Evolutionary conservation across 2,888 invertebrate species (phyloP).

Genomic region (Tridacna gigas): DNA sequence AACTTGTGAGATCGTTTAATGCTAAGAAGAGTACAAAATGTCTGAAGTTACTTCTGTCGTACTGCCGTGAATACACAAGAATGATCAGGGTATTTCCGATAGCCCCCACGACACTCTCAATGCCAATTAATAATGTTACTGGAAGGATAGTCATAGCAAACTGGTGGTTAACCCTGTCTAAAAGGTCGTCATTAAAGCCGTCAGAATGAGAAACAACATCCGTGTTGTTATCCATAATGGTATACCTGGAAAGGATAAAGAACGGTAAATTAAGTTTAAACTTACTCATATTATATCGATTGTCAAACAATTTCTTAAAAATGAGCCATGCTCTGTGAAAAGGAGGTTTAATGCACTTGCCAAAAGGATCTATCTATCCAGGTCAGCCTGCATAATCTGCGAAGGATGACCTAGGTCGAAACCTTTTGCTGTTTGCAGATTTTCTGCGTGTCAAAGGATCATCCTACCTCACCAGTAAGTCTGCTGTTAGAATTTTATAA

Average conservation of each 20-base stretch:
- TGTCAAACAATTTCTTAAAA: no score
- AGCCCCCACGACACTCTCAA: background rate
- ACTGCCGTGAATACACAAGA: background rate
- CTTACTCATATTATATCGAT: no score
- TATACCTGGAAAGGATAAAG: background rate
- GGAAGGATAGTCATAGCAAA: conserved; percentile 17
- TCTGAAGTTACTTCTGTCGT: conserved; percentile 18
- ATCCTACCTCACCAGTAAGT: no score
- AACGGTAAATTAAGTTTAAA: background rate
- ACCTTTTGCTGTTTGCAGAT: no score
- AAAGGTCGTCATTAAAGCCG: background rate
- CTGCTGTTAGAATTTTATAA: no score
- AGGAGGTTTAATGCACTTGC: no score
- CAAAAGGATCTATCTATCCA: no score
- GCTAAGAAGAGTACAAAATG: conserved; percentile 14
- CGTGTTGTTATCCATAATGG: background rate
- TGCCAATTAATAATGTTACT: conserved; percentile 3
- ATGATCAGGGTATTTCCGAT: conserved; percentile 6
- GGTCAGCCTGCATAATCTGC: no score
- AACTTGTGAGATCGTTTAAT: conserved; percentile 1
- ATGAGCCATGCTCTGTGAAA: no score
- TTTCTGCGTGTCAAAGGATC: no score
- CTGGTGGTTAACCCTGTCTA: conserved; percentile 3
- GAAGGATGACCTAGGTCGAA: no score
- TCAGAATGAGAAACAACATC: background rate